phyloP scores from a whole-genome alignment of 2,888 invertebrate species.

The Platycheirus rosarum region DNA sequence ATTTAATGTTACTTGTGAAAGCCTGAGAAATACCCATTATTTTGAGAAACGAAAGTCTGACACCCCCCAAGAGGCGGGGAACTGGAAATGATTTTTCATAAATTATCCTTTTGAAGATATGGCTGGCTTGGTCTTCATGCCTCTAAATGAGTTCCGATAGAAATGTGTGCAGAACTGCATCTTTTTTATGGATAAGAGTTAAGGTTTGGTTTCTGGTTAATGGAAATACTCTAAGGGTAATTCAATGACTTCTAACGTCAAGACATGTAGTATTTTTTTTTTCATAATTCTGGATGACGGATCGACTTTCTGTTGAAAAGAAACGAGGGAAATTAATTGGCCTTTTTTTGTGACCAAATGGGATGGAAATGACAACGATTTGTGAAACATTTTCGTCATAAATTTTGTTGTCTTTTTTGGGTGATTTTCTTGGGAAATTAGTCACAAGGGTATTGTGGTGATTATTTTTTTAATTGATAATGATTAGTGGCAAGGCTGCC shows the following conservation, averaged over 20 bases:
- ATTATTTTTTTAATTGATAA: neutral
- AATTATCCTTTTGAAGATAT: conserved; percentile 67
- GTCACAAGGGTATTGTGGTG: neutral
- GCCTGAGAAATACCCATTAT: conserved; percentile 26
- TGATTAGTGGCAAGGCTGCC: too few species aligned
- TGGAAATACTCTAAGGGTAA: conserved; percentile 19
- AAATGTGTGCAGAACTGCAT: conserved; percentile 29
- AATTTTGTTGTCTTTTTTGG: conserved; percentile 23
- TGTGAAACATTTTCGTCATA: conserved; percentile 36
- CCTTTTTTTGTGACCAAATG: conserved; percentile 44
- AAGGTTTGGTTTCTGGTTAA: neutral
- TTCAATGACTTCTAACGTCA: conserved; percentile 37
- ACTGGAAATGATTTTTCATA: conserved; percentile 66
- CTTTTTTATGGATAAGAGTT: neutral
- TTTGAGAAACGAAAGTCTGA: conserved; percentile 12
- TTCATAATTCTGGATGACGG: conserved; percentile 47
- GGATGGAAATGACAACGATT: conserved; percentile 39
- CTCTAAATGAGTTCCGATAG: conserved; percentile 47
- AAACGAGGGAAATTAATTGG: conserved; percentile 59
- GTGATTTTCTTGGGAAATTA: conserved; percentile 17
- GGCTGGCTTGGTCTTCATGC: conserved; percentile 41
- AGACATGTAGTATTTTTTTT: conserved; percentile 1
- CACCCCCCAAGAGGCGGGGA: neutral
- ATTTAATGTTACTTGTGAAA: conserved; percentile 46
- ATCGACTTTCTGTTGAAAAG: conserved; percentile 48